A percentile compares a stretch with the other conserved stretches of the same genome.
These are phyloP conservation scores for Scaptomyza polygonia DNA, from an alignment of 2,888 invertebrate genomes.

Conservation along the genomic window DNA sequence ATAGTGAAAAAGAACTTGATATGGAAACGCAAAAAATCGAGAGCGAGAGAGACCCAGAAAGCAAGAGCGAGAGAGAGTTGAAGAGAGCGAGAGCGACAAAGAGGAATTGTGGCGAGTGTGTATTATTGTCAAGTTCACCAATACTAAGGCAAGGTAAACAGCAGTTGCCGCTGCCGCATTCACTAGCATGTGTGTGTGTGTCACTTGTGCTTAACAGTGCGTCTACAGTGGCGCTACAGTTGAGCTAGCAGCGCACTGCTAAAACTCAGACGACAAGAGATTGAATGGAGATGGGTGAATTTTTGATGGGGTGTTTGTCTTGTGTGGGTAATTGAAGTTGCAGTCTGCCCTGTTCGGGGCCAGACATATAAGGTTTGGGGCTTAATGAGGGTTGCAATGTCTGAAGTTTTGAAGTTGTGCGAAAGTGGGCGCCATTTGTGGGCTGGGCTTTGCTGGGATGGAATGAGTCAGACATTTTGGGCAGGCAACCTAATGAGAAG, in stretches of 20 bases:
- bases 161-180: constrained; percentile 15
- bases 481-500: constrained; percentile 21
- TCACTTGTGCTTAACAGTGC: constrained; percentile 51
- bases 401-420: constrained; percentile 56
- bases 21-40: constrained; percentile 28
- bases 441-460: constrained; percentile 17
- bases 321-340: constrained; percentile 56
- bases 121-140: constrained; percentile 77
- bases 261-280: constrained; percentile 23
- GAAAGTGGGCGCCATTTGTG: constrained; percentile 36
- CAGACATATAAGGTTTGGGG: constrained; percentile 57
- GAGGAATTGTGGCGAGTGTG: constrained; percentile 45
- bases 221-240: constrained; percentile 66
- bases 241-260: constrained; percentile 62
- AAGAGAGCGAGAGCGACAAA: constrained; percentile 23
- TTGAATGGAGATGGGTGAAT: constrained; percentile 12
- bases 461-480: constrained; percentile 64
- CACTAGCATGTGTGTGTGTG: constrained; percentile 24
- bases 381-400: constrained; percentile 72
- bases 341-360: constrained; percentile 42
- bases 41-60: constrained; percentile 14
- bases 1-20: constrained; percentile 48
- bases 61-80: constrained; percentile 21
- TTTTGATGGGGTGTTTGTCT: constrained; percentile 11
- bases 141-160: constrained; percentile 63